Evolutionary conservation across 2,113 vertebrate genomes (phyloP).

Genomic region (Cacatua alba): DNA sequence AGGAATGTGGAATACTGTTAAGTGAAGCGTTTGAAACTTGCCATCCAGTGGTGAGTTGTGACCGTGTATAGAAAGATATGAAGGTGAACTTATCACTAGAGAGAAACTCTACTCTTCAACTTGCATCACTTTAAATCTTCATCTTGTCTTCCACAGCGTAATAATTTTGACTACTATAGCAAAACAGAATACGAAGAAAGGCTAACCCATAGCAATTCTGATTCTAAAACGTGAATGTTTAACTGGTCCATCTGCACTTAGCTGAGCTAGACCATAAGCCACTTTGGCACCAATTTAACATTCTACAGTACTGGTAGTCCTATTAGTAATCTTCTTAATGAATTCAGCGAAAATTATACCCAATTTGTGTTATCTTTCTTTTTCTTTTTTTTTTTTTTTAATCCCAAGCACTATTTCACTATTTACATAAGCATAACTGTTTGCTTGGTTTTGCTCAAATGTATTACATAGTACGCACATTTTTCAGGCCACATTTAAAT

Average conservation of each 20-base stretch:
- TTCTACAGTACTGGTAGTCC: neutral
- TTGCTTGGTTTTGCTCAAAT: neutral
- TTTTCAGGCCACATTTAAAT: neutral
- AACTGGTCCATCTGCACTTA: neutral
- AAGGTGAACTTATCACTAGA: neutral
- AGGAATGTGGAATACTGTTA: constrained; percentile 87
- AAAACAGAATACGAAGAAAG: neutral
- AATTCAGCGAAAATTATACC: neutral
- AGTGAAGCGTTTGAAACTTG: constrained; percentile 92
- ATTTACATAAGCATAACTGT: neutral
- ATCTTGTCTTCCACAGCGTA: neutral
- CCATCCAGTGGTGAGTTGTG: constrained; percentile 91
- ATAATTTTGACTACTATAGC: neutral
- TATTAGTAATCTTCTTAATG: neutral
- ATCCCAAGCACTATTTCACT: neutral
- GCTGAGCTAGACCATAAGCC: neutral
- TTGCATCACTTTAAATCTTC: neutral
- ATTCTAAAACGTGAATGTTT: neutral
- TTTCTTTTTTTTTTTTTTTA: neutral
- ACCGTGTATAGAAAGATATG: neutral
- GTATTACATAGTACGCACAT: rapidly evolving
- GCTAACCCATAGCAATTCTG: neutral
- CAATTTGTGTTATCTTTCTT: neutral
- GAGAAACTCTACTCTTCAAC: neutral
- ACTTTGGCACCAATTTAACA: neutral